Conservation (phyloP, 23 tunicate species). For the Botrylloides violaceus region DNA sequence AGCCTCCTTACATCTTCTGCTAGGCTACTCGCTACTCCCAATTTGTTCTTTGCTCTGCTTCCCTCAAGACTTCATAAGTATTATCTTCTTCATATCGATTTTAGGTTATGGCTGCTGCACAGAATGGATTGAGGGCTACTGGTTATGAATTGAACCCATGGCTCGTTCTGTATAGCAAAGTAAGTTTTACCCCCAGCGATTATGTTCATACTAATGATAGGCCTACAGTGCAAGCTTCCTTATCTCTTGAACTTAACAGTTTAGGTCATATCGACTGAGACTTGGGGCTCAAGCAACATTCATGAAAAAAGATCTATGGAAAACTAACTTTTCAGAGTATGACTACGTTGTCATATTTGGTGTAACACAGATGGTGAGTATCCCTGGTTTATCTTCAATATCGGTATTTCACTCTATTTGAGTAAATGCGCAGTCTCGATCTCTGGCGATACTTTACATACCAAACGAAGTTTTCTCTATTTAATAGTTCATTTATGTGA, state of each 20-base stretch:
- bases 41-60: no score
- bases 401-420: no score
- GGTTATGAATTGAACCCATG: slow-evolving; percentile 76
- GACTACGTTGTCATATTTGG: slow-evolving; percentile 34
- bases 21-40: no score
- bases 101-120: slow-evolving; percentile 26
- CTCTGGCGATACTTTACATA: no score
- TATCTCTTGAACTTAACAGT: slow-evolving; percentile 5
- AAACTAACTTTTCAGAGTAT: slow-evolving; percentile 43
- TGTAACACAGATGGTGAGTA: slow-evolving; percentile 26
- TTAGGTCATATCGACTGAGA: slow-evolving; percentile 25
- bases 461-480: no score
- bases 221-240: background rate
- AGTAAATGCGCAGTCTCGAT: no score
- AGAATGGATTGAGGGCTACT: slow-evolving; percentile 33
- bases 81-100: background rate
- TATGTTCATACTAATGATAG: background rate
- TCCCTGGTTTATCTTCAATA: no score
- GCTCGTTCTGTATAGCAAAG: slow-evolving; percentile 71
- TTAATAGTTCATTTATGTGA: no score
- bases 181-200: slow-evolving; percentile 8
- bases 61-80: no score
- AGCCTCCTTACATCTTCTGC: no score
- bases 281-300: slow-evolving; percentile 33
- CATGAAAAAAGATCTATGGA: slow-evolving; percentile 60